A percentile compares a stretch with the other conserved stretches of the same genome.
Conservation (phyloP, 2,888 invertebrate genomes). For the Patella depressa region DNA sequence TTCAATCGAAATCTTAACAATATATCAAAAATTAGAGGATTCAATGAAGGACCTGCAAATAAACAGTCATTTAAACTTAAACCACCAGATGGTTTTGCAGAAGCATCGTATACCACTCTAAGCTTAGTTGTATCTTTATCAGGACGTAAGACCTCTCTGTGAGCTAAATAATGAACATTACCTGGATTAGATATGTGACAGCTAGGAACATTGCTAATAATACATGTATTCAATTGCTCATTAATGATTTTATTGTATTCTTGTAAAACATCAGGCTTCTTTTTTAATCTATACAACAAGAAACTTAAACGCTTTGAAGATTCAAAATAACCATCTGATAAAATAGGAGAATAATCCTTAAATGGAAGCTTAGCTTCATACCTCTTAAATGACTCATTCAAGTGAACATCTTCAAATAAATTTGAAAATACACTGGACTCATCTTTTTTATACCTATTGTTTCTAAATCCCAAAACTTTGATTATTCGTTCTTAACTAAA, state of each 20-base stretch:
- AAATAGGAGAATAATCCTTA: neutral
- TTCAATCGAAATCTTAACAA: neutral
- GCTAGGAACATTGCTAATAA: too few relatives aligned
- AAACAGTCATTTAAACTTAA: neutral
- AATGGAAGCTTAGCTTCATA: neutral
- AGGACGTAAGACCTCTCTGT: too few relatives aligned
- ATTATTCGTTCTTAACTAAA: neutral
- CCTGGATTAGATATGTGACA: too few relatives aligned
- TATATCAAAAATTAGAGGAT: neutral
- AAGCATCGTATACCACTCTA: neutral
- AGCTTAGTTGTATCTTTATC: too few relatives aligned
- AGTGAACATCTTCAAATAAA: neutral
- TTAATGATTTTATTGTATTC: too few relatives aligned
- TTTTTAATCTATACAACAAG: too few relatives aligned
- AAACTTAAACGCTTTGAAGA: neutral
- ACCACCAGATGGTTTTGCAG: neutral
- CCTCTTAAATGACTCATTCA: neutral
- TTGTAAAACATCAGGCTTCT: too few relatives aligned
- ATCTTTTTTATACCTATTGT: conserved; percentile 1
- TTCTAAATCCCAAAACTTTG: neutral
- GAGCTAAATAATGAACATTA: too few relatives aligned
- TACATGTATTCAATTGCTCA: too few relatives aligned
- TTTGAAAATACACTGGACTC: neutral
- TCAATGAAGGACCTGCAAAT: neutral
- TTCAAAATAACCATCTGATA: neutral